Evolutionary conservation across 1,140 invertebrate genomes (phyloP).

Genomic region (Lasioglossum albipes): DNA sequence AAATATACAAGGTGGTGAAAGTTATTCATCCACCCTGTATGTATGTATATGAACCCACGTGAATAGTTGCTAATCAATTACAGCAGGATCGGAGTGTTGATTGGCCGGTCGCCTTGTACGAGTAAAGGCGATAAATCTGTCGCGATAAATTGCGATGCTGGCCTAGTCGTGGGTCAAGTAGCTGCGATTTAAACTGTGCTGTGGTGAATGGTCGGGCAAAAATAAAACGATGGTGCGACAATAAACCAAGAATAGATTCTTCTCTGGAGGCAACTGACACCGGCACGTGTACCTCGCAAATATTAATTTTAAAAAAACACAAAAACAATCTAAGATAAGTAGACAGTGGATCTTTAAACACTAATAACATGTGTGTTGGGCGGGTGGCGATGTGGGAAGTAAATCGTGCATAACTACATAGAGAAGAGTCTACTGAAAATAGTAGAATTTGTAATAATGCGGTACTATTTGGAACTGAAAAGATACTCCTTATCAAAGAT

Average conservation of each 20-base stretch:
- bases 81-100: slow-evolving; percentile 38
- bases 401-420: no score
- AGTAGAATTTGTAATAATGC: no score
- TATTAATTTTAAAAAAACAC: no score
- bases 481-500: no score
- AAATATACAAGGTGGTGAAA: background rate
- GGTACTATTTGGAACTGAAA: no score
- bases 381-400: no score
- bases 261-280: background rate
- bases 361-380: no score
- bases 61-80: slow-evolving; percentile 58
- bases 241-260: slow-evolving; percentile 18
- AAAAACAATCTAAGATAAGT: no score
- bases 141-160: slow-evolving; percentile 53
- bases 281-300: background rate
- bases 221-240: slow-evolving; percentile 41
- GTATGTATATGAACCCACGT: slow-evolving; percentile 7
- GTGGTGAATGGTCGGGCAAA: slow-evolving; percentile 48
- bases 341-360: no score
- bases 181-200: slow-evolving; percentile 48
- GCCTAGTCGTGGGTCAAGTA: slow-evolving; percentile 48
- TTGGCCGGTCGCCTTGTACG: slow-evolving; percentile 38
- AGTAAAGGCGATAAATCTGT: slow-evolving; percentile 53
- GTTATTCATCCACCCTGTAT: background rate
- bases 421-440: no score